phyloP scores from a whole-genome alignment of 2,888 invertebrate genomes.

The Tetranychus piercei region DNA sequence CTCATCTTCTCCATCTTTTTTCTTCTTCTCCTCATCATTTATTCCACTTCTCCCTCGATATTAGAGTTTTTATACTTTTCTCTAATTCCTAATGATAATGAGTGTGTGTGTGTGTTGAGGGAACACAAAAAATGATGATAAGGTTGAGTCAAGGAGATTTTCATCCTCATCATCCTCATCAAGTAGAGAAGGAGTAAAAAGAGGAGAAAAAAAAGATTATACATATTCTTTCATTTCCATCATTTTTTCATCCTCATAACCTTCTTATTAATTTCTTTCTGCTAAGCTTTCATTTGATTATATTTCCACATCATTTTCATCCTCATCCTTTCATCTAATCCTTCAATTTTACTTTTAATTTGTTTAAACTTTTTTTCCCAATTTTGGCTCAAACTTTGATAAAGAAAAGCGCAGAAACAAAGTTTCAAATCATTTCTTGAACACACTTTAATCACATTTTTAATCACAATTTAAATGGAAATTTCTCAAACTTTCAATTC shows the following conservation, averaged over 20 bases:
- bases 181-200: not conserved
- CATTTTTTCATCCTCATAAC: not conserved
- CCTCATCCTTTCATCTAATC: not conserved
- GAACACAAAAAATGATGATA: not conserved
- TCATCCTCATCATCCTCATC: too few relatives aligned
- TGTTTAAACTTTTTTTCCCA: not conserved
- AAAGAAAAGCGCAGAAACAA: too few relatives aligned
- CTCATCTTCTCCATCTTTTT: not conserved
- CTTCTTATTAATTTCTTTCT: not conserved
- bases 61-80: not conserved
- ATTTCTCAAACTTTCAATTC: not conserved
- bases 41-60: not conserved
- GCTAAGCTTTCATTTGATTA: not conserved
- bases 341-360: not conserved
- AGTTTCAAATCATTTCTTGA: too few relatives aligned
- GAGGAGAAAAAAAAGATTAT: not conserved
- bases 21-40: not conserved
- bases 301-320: not conserved
- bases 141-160: not conserved
- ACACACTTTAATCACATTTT: not conserved
- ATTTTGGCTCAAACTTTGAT: not conserved
- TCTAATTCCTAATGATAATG: not conserved
- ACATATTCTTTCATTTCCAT: not conserved
- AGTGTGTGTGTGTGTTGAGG: not conserved
- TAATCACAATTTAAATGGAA: not conserved